Base-by-base conservation (phyloP, 2,888 invertebrate species). In the Morpho deidamia region DNA sequence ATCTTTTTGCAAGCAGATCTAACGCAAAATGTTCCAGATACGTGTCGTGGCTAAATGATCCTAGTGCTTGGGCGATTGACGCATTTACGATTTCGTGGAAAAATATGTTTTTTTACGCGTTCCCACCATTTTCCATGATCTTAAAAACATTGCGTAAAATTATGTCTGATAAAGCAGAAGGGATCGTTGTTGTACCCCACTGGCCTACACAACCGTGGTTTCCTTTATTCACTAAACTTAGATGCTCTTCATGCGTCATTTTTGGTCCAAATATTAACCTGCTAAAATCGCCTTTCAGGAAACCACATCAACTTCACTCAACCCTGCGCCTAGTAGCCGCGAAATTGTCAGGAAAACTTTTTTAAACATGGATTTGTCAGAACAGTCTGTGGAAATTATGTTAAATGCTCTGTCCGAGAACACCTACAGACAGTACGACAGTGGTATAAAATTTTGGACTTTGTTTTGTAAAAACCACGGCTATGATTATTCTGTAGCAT, bases 261-360 rank as follows among this genome's bases (percentile, higher is more conserved):
- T 37, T 37, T 37, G 8, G 10, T 9, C 37, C 37, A 37, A 37
- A 9, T 37, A 10, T 9, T 37, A 10, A 37, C 8, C 37, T 37
- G 10, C 5, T 37, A 37, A 9, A 9, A 14, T 14, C 14, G 14
- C 14, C 14, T 37, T 44, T 39, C 34, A n/a, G n/a, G 44, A 43
- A 10, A 38, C 44, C 37, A 12, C 59, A 49, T 11, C 44, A 42
- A 9, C 44, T 56, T 7, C 56, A 51, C 32, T 14, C 8, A 8
- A 41, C 48, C n/a, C 59, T 62, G 62, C 55, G 53, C 44, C 59
- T 63, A 63, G 64, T 38, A 49, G 59, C 54, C 14, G 60, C 44
- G 23, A 53, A 9, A 12, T 53, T 60, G 14, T 64, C 58, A 14
- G 59, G 58, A 11, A 33, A 38, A 50, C 56, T 1, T 49, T 60